Evolutionary conservation across 2,113 vertebrate genomes (phyloP).

Genomic region (Gopherus flavomarginatus): DNA sequence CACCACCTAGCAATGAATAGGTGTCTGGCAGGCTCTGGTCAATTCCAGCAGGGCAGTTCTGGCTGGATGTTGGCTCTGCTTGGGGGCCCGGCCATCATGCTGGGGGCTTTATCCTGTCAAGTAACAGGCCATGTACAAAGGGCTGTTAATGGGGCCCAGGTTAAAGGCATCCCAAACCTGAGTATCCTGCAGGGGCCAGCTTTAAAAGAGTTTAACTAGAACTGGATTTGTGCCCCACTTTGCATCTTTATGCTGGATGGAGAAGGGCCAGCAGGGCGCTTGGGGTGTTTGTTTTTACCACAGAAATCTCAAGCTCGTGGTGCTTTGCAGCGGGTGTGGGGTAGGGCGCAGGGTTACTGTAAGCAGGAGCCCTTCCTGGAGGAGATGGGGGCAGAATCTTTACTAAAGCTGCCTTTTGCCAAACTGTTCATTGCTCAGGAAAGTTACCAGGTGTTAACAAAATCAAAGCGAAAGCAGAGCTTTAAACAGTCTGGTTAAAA

Average conservation of each 20-base stretch:
- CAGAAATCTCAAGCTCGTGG: background rate
- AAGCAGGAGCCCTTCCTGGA: background rate
- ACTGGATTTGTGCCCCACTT: background rate
- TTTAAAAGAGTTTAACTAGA: background rate
- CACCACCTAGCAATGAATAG: fast-evolving
- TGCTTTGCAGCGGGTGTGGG: background rate
- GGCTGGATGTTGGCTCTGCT: background rate
- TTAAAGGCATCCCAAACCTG: background rate
- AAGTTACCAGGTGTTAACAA: background rate
- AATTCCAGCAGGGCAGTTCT: background rate
- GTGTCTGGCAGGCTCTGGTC: background rate
- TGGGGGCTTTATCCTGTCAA: background rate
- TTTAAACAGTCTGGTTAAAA: background rate
- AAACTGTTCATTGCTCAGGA: fast-evolving
- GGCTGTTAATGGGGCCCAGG: background rate
- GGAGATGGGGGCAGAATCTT: background rate
- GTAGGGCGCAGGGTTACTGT: background rate
- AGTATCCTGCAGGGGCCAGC: background rate
- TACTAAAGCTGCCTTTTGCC: background rate
- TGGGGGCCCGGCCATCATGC: background rate
- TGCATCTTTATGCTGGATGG: background rate
- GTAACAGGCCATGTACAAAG: background rate
- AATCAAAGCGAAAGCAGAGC: background rate
- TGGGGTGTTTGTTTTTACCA: background rate
- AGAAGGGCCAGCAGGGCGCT: background rate